Conservation (phyloP, 2,113 vertebrate genomes). For the Semicossyphus pulcher region DNA sequence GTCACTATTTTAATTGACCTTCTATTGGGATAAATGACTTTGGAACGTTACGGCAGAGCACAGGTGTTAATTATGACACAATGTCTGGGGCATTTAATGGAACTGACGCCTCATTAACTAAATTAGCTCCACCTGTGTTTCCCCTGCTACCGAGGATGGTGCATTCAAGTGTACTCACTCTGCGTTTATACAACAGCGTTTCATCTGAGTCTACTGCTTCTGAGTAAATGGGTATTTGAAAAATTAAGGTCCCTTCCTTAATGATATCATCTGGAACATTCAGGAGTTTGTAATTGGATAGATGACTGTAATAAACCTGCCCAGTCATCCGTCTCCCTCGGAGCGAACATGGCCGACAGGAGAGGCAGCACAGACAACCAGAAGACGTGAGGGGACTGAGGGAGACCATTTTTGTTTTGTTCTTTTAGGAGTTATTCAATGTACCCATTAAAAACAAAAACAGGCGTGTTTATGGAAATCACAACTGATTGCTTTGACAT, state of each 20-base stretch:
- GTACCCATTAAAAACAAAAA: not conserved
- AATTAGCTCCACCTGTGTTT: not conserved
- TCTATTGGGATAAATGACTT: no score
- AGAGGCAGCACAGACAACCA: not conserved
- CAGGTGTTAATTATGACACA: not conserved
- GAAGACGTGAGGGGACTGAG: not conserved
- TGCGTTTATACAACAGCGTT: not conserved
- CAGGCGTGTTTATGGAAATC: conserved; percentile 11
- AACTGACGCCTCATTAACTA: not conserved
- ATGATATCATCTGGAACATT: conserved; percentile 6
- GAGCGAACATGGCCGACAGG: not conserved
- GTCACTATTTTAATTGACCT: no score
- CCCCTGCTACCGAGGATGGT: not conserved
- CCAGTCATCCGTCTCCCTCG: not conserved
- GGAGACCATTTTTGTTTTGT: not conserved
- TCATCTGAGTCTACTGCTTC: not conserved
- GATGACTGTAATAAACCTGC: conserved; percentile 14
- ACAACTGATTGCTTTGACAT: conserved; percentile 2
- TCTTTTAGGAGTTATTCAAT: not conserved
- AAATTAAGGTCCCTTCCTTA: not conserved
- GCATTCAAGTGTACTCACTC: not conserved
- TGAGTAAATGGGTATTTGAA: not conserved
- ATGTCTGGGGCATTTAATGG: not conserved
- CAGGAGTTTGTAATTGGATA: not conserved
- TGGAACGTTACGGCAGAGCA: not conserved